Percentiles rank a stretch among this genome's conserved stretches.
Evolutionary conservation across 2,113 vertebrate species (phyloP).

Genomic region (Nycticorax nycticorax): DNA sequence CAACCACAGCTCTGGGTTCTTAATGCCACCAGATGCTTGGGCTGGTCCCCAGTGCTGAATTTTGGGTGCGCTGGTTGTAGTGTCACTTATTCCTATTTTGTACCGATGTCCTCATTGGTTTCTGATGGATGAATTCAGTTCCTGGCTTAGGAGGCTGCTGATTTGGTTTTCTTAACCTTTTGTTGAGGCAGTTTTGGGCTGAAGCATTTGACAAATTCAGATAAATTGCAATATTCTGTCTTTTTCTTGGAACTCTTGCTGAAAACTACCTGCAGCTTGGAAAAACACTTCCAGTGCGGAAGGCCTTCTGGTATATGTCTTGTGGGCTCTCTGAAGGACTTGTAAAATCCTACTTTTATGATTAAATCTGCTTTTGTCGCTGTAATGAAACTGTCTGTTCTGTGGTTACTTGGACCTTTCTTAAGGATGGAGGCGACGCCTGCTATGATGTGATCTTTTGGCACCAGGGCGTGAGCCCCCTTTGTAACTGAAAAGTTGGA

Average conservation of each 20-base stretch:
- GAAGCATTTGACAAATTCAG: not conserved
- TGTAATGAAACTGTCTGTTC: not conserved
- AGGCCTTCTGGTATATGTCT: rapidly evolving
- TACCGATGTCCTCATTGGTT: not conserved
- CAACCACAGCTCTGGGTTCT: not conserved
- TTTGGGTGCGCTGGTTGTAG: not conserved
- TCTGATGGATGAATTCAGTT: not conserved
- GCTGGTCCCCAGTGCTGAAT: not conserved
- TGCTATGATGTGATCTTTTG: not conserved
- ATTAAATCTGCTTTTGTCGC: not conserved
- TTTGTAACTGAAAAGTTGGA: not conserved
- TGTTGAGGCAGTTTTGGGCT: not conserved
- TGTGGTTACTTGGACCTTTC: not conserved
- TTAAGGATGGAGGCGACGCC: not conserved
- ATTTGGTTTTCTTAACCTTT: not conserved
- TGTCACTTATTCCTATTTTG: not conserved
- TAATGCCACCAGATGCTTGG: not conserved
- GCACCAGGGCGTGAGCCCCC: rapidly evolving
- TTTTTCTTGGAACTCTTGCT: not conserved
- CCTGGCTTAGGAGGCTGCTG: not conserved
- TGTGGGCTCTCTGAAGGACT: not conserved
- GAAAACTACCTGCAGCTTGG: not conserved
- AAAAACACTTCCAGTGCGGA: not conserved
- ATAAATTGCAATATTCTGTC: not conserved
- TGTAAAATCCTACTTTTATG: not conserved